phyloP scores from a whole-genome alignment of 2,888 invertebrate genomes.

The Monopis laevigella region DNA sequence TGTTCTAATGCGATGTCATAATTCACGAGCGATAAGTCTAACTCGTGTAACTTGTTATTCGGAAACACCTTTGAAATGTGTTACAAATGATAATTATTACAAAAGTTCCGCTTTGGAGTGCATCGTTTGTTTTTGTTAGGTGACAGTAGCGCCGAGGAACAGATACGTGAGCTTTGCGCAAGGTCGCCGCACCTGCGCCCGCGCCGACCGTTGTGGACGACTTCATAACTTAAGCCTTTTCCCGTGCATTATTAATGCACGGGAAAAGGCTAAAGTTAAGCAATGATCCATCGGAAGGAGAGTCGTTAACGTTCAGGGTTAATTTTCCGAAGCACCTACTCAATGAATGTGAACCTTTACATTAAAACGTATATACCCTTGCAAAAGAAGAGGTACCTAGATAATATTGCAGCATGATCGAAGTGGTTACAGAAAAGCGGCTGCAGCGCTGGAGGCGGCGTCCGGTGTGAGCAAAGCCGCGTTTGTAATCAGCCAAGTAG shows the following conservation, averaged over 20 bases:
- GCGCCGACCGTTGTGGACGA: slow-evolving; percentile 46
- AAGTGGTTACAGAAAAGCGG: slow-evolving; percentile 21
- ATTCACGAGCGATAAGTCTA: too few relatives aligned
- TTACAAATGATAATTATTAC: too few relatives aligned
- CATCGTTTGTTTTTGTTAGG: too few relatives aligned
- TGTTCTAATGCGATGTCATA: too few relatives aligned
- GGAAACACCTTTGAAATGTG: too few relatives aligned
- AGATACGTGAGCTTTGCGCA: slow-evolving; percentile 51
- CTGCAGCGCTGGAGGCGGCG: slow-evolving; percentile 42
- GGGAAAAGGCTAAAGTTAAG: too few relatives aligned
- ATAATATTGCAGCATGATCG: slow-evolving; percentile 8
- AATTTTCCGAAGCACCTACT: slow-evolving; percentile 7
- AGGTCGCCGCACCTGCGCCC: slow-evolving; percentile 47
- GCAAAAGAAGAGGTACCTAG: neutral
- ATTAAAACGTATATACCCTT: neutral
- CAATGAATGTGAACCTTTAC: neutral
- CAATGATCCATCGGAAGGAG: slow-evolving; percentile 31
- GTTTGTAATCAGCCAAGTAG: slow-evolving; percentile 64
- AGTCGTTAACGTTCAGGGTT: slow-evolving; percentile 28
- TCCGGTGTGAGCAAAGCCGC: slow-evolving; percentile 36
- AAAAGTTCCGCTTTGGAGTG: too few relatives aligned
- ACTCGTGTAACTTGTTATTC: too few relatives aligned
- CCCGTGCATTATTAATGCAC: slow-evolving; percentile 39
- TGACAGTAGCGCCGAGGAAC: too few relatives aligned
- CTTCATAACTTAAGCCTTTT: slow-evolving; percentile 18